Percentiles rank a stretch among this genome's conserved stretches.
Evolutionary conservation across 1,140 invertebrate genomes (phyloP).

Genomic region (Steinernema khuongi): DNA sequence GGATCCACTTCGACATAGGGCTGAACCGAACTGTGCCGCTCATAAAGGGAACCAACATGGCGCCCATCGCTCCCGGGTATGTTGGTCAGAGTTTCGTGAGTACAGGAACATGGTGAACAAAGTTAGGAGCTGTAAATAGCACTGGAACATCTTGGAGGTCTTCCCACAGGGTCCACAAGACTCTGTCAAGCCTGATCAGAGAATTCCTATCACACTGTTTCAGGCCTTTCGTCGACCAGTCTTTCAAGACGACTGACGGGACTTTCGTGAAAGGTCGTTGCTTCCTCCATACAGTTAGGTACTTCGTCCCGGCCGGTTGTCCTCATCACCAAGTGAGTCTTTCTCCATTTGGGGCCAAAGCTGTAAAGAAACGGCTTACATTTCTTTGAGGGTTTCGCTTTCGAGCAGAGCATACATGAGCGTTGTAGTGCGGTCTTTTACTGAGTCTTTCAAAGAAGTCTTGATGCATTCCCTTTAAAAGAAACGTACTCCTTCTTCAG

Average conservation of each 20-base stretch:
- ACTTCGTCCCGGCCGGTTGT: background rate
- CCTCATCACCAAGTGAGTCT: background rate
- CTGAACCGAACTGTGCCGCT: background rate
- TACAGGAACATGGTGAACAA: too few relatives aligned
- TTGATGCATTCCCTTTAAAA: background rate
- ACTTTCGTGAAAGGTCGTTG: background rate
- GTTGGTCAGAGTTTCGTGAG: too few relatives aligned
- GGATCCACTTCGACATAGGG: background rate
- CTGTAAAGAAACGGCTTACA: too few relatives aligned
- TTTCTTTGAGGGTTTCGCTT: too few relatives aligned
- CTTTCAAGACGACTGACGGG: background rate
- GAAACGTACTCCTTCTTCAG: background rate
- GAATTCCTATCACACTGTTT: background rate
- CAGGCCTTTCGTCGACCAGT: background rate
- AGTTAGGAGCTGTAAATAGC: too few relatives aligned
- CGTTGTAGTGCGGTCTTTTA: too few relatives aligned
- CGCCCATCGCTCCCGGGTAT: background rate
- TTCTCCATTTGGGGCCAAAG: too few relatives aligned
- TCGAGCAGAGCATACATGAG: too few relatives aligned
- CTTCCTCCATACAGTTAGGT: background rate
- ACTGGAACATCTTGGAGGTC: too few relatives aligned
- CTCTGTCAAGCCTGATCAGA: too few relatives aligned
- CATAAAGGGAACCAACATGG: background rate
- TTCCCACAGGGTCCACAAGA: too few relatives aligned
- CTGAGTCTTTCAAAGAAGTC: too few relatives aligned